phyloP scores from a whole-genome alignment of 2,888 invertebrate species.

The Osmoderma eremita region DNA sequence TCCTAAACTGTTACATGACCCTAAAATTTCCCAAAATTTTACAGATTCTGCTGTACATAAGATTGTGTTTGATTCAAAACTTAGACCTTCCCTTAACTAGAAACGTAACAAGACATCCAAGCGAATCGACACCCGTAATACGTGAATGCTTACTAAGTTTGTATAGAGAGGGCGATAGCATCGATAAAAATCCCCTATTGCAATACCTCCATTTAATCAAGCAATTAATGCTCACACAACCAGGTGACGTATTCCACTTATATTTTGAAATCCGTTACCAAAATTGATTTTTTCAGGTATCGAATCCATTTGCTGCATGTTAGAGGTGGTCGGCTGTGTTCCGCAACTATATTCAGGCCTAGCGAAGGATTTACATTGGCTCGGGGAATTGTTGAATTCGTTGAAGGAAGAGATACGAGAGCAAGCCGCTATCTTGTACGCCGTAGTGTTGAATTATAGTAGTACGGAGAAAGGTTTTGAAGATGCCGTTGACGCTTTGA shows the following conservation, averaged over 20 bases:
- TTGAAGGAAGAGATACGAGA: constrained; percentile 82
- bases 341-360: constrained; percentile 76
- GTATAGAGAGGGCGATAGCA: constrained; percentile 61
- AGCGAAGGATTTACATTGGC: constrained; percentile 72
- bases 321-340: constrained; percentile 86
- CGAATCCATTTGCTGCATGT: constrained; percentile 77
- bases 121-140: constrained; percentile 73
- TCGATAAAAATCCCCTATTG: constrained; percentile 69
- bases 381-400: constrained; percentile 73
- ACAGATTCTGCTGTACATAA: constrained; percentile 53
- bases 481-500: constrained; percentile 68
- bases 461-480: constrained; percentile 66
- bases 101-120: constrained; percentile 70
- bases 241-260: constrained; percentile 67
- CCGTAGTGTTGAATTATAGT: constrained; percentile 72
- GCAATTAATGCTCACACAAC: constrained; percentile 72
- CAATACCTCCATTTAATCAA: constrained; percentile 77
- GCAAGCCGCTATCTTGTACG: constrained; percentile 78
- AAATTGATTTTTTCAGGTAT: constrained; percentile 62
- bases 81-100: constrained; percentile 68
- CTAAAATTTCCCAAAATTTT: constrained; percentile 15
- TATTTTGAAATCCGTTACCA: neutral
- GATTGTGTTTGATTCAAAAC: constrained; percentile 78
- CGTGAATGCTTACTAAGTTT: constrained; percentile 71
- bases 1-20: neutral